Percentiles rank a stretch among this genome's conserved stretches.
Evolutionary conservation across 2,888 invertebrate genomes (phyloP).

Genomic region (Amphiduros pacificus): DNA sequence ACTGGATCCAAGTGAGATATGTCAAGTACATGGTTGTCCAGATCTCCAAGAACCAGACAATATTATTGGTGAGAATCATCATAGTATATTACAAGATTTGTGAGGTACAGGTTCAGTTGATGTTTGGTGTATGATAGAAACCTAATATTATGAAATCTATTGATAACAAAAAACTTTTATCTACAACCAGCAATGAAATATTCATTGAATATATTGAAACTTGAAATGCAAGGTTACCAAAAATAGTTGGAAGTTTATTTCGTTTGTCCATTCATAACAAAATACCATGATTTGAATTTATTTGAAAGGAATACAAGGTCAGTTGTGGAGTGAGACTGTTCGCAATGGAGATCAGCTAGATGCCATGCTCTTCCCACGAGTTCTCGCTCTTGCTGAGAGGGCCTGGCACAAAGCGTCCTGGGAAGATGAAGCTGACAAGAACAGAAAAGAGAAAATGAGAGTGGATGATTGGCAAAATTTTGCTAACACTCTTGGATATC

Average conservation of each 20-base stretch:
- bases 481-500: slow-evolving; percentile 45
- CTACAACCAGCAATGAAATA: no score
- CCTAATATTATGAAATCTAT: no score
- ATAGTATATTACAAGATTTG: no score
- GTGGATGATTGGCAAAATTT: slow-evolving; percentile 46
- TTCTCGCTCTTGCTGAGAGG: slow-evolving; percentile 34
- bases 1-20: slow-evolving; percentile 33
- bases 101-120: no score
- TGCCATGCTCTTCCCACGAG: slow-evolving; percentile 30
- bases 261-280: no score
- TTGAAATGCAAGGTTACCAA: no score
- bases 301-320: slow-evolving; percentile 26
- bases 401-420: slow-evolving; percentile 38
- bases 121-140: no score
- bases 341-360: slow-evolving; percentile 24
- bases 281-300: no score
- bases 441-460: slow-evolving; percentile 23
- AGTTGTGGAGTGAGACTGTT: slow-evolving; percentile 31
- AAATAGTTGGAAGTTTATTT: no score
- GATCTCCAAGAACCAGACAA: slow-evolving; percentile 40
- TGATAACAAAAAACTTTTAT: no score
- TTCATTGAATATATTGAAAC: no score
- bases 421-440: slow-evolving; percentile 39
- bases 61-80: slow-evolving; percentile 47
- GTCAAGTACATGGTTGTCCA: slow-evolving; percentile 34